Evolutionary conservation across 2,888 invertebrate species (phyloP), one percentile per base, ranked within the genome.

Genomic region (Lottia gigantea): DNA sequence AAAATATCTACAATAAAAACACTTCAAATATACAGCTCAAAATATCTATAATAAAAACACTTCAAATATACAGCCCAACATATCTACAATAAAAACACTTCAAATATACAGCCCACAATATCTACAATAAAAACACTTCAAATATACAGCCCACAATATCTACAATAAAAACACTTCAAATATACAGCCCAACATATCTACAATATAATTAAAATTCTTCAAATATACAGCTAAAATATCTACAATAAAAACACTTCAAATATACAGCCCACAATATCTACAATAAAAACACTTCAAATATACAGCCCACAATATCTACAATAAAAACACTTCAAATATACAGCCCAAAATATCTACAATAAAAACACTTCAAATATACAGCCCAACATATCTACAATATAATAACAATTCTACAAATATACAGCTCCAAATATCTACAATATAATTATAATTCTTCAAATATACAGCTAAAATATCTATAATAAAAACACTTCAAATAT

Each of bases 81-180:
- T 19, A 15, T 62, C 26, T 47, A 14, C n/a, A 31, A 31, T 31
- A 40, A 1, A 47, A 67, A 16, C 3, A 67, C 25, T 67, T 8
- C 19, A 16, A 66, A 19, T 19, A 31, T 63, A 19, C 46, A 67
- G 25, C 26, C 61, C 15, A 46, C 19, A 26, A 40, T 47, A 62
- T 66, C 25, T 40, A 63, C 25, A 63, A 45, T 16, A 49, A 64
- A 63, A n/a, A 25, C 16, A 45, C 40, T 55, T n/a, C 19, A 55
- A 23, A 71, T n/a, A 67, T 16, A 67, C 46, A 67, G 16, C 46
- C 49, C 49, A 40, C 47, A 14, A 64, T 11, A 69, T 25, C 47
- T 31, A 64, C 49, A 23, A 15, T 45, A 23, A 16, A 26, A 14
- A 47, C 4, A 16, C 14, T 25, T 15, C 23, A 64, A 23, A n/a